Percentiles rank a stretch among this genome's conserved stretches.
Conservation (phyloP, 2,113 vertebrate genomes). For the Xenotilapia longispinis region DNA sequence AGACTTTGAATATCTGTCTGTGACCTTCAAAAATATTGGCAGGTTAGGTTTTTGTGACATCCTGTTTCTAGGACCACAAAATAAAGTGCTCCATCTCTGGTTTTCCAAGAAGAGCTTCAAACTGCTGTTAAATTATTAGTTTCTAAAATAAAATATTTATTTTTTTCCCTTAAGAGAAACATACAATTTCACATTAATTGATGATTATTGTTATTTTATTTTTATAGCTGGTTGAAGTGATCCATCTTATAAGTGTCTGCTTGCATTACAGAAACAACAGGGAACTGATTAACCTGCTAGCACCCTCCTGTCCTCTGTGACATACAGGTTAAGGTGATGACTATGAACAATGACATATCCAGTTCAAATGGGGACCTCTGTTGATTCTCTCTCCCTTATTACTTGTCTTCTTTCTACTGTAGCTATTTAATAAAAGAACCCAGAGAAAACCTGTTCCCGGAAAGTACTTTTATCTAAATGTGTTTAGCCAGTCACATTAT, state of each 20-base stretch:
- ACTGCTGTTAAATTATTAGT: neutral
- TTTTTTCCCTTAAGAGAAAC: fast-evolving
- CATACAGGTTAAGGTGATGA: neutral
- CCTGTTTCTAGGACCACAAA: neutral
- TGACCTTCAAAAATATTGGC: neutral
- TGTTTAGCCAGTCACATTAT: neutral
- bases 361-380: neutral
- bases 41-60: neutral
- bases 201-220: neutral
- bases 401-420: neutral
- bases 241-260: neutral
- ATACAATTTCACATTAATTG: neutral
- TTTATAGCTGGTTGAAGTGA: fast-evolving
- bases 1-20: neutral
- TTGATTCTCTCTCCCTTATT: neutral
- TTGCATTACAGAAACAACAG: neutral
- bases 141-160: neutral
- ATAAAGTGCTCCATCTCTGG: neutral
- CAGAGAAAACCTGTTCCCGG: neutral
- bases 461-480: neutral
- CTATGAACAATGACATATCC: neutral
- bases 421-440: neutral
- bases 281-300: neutral
- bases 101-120: neutral
- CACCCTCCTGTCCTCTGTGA: neutral